Evolutionary conservation across 2,888 invertebrate species (phyloP).

Genomic region (Heterodera filipjevi): DNA sequence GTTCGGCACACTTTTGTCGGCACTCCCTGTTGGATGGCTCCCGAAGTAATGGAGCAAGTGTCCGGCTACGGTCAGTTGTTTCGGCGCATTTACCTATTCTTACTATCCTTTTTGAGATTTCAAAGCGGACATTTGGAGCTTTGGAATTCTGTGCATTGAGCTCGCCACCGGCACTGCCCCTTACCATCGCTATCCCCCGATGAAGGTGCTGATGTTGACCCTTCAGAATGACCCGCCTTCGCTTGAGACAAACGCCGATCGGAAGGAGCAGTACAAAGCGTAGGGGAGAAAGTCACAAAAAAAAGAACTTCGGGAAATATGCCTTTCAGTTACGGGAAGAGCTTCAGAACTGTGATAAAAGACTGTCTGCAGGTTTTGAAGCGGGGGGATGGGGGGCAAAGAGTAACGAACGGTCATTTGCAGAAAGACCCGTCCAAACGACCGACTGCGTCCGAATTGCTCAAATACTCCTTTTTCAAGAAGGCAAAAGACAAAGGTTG

Average conservation of each 20-base stretch:
- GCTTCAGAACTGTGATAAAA: constrained; percentile 91
- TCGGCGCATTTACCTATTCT: background rate
- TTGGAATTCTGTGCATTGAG: constrained; percentile 96
- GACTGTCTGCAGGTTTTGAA: constrained; percentile 91
- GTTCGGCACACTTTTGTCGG: constrained; percentile 97
- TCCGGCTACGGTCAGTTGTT: constrained; percentile 79
- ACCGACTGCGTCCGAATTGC: constrained; percentile 89
- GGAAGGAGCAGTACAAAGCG: constrained; percentile 92
- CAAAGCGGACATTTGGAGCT: constrained; percentile 91
- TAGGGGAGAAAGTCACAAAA: constrained; percentile 27
- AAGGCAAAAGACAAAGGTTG: constrained; percentile 77
- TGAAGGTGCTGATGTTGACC: constrained; percentile 97
- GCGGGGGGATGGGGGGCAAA: background rate
- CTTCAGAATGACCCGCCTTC: constrained; percentile 96
- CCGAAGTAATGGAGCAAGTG: constrained; percentile 95
- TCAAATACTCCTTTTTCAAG: constrained; percentile 96
- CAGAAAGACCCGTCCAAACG: constrained; percentile 66
- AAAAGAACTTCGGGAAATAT: background rate
- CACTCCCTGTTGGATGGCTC: constrained; percentile 98
- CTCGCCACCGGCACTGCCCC: constrained; percentile 98
- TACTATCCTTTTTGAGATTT: constrained; percentile 73
- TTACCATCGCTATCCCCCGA: constrained; percentile 88
- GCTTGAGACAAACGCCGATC: constrained; percentile 89
- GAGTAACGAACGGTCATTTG: constrained; percentile 32
- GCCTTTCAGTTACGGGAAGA: constrained; percentile 75